Evolutionary conservation across 2,797 vertebrate species (phyloP).

Genomic region (Xenops minutus): DNA sequence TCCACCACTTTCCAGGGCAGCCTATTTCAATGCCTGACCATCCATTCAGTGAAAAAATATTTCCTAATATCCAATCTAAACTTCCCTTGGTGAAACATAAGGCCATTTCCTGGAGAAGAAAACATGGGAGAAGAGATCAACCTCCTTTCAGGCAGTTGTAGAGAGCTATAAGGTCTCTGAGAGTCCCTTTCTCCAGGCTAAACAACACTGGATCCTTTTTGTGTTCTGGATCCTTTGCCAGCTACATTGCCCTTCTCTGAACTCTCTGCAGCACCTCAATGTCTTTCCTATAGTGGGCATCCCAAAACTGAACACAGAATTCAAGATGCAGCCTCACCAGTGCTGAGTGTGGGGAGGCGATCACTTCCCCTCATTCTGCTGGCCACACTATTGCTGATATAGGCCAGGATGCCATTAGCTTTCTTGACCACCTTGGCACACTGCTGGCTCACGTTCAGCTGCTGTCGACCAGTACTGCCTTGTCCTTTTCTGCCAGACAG

Average conservation of each 20-base stretch:
- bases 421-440: background rate
- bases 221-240: background rate
- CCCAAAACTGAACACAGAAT: background rate
- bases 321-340: background rate
- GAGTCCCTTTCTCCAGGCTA: background rate
- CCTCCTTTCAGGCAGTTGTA: background rate
- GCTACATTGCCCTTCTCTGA: background rate
- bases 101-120: background rate
- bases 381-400: background rate
- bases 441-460: background rate
- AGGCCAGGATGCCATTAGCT: background rate
- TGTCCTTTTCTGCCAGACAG: background rate
- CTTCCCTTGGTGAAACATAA: background rate
- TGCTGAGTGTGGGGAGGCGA: accelerated
- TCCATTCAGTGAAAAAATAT: background rate
- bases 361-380: background rate
- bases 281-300: background rate
- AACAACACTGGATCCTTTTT: background rate
- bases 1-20: background rate
- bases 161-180: background rate
- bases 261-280: background rate
- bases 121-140: background rate
- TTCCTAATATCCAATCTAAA: background rate
- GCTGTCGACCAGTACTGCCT: background rate
- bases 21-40: background rate